Evolutionary conservation across 2,797 vertebrate species (phyloP).

Genomic region (Acipenser transmontanus): DNA sequence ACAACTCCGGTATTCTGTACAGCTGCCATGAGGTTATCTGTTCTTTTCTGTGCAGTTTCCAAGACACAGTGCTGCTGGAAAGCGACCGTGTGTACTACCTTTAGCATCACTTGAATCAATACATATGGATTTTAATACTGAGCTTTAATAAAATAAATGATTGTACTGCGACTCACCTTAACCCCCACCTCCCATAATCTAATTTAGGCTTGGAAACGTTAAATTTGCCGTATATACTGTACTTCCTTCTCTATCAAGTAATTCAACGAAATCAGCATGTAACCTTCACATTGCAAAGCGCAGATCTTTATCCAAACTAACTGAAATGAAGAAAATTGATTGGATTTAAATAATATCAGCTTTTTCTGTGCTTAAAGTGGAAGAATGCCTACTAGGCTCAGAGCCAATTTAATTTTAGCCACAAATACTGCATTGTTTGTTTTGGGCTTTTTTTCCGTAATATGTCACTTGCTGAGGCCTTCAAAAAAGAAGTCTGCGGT

Average conservation of each 20-base stretch:
- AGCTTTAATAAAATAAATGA: constrained; percentile 56
- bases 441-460: background rate
- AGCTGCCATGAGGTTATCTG: constrained; percentile 47
- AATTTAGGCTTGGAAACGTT: constrained; percentile 40
- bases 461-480: background rate
- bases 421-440: too few species aligned
- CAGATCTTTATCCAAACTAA: background rate
- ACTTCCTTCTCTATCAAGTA: constrained; percentile 2
- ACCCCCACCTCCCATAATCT: constrained; percentile 36
- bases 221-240: background rate
- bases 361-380: background rate
- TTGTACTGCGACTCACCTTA: constrained; percentile 46
- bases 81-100: constrained; percentile 42
- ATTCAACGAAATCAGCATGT: constrained; percentile 1
- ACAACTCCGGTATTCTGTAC: constrained; percentile 60
- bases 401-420: background rate
- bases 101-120: constrained; percentile 59
- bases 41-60: constrained; percentile 8
- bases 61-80: constrained; percentile 6
- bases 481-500: background rate
- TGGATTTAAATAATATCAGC: constrained; percentile 3
- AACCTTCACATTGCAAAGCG: background rate
- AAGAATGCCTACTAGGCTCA: background rate
- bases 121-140: constrained; percentile 63
- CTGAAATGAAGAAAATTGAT: background rate